Evolutionary conservation across 2,797 vertebrate genomes (phyloP), one percentile per base, ranked within the genome.

Genomic region (Mormyrus proboscirostris): DNA sequence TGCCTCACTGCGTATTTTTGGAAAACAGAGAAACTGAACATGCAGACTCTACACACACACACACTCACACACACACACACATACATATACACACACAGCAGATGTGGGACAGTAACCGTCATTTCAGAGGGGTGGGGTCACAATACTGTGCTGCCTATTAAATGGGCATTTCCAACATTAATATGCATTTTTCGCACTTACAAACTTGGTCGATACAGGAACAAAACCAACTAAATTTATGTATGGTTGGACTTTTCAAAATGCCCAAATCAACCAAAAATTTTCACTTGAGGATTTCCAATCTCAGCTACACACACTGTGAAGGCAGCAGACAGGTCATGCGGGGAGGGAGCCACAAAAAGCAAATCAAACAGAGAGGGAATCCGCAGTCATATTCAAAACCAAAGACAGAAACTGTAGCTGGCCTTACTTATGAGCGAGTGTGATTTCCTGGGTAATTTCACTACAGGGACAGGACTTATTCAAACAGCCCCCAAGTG

Each of bases 401-500:
- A 79, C 38, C 73, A 65, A 69, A 22, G 8, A 53, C 22, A 22
- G 33, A 84, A 22, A 84, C 19, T 51, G 19, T 51, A 84, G 41
- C 8, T 47, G 4, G 22, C 41, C 8, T 51, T 50, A 65, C 29
- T n/a, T 65, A 65, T 88, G 38, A 62, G n/a, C 69, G n/a, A 29
- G 14, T 50, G 83, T 51, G 59, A 65, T 22, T 50, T 29, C 12
- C n/a, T 62, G 14, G n/a, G 55, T 88, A 22, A 88, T 65, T 65
- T 62, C 86, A 12, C 19, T 38, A 51, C 3, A 1, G 10, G 22
- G 6, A 41, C 38, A 1, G n/a, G 51, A 38, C 51, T 76, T 79
- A 50, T 38, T 57, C 88, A 82, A 59, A 88, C 7, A 12, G 0
- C n/a, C 86, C 88, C 83, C 38, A 14, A 86, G 89, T 85, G 53